Conservation (phyloP, 2,888 invertebrate species). For the Plebejus argus region DNA sequence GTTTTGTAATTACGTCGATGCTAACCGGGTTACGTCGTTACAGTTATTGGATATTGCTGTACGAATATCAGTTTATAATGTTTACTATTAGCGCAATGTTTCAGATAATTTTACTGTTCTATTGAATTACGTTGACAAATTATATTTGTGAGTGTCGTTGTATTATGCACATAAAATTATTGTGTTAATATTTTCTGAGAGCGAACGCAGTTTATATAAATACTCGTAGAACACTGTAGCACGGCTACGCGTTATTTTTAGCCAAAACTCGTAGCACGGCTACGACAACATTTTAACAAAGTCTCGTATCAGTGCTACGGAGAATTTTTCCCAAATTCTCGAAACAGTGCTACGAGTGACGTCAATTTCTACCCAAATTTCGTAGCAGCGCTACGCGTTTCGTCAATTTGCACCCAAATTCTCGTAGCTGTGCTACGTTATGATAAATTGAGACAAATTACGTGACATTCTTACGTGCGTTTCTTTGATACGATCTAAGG, state of each 20-base stretch:
- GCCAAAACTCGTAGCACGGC: neutral
- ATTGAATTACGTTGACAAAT: neutral
- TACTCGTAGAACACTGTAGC: conserved; percentile 8
- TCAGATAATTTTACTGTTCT: neutral
- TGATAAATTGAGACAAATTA: conserved; percentile 15
- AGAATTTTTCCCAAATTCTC: neutral
- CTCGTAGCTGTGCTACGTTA: neutral
- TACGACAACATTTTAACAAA: neutral
- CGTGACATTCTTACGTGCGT: conserved; percentile 11
- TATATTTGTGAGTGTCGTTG: neutral
- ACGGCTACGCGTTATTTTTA: neutral
- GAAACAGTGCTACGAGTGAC: neutral
- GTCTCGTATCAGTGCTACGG: neutral
- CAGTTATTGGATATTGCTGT: conserved; percentile 14
- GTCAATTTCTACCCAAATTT: neutral
- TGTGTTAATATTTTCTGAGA: neutral
- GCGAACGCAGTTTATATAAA: neutral
- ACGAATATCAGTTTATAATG: conserved; percentile 8
- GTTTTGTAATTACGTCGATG: conserved; percentile 23
- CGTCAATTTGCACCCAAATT: neutral
- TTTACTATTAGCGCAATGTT: conserved; percentile 4
- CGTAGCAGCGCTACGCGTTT: neutral
- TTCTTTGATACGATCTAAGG: neutral
- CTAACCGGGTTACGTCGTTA: neutral
- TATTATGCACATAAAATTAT: neutral